Conservation (phyloP, 2,113 vertebrate species). For the Datnioides undecimradiatus region DNA sequence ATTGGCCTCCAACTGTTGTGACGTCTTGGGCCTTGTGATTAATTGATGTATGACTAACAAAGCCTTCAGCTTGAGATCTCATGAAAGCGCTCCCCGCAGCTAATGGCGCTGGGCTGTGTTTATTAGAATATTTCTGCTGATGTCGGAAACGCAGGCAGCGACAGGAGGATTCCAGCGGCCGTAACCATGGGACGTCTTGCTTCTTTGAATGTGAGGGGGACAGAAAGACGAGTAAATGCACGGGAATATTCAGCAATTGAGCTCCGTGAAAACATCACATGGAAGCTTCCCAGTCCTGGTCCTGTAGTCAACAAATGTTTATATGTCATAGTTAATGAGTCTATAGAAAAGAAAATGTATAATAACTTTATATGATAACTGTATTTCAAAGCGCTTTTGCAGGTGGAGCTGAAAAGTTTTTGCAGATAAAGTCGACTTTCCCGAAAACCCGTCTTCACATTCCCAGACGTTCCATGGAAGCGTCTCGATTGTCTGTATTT, state of each 20-base stretch:
- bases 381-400: not conserved
- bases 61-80: constrained; percentile 27
- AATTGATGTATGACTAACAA: constrained; percentile 52
- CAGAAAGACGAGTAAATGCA: not conserved
- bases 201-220: not conserved
- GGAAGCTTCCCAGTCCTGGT: too few species aligned
- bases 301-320: not conserved
- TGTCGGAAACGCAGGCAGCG: not conserved
- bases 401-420: not conserved
- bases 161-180: not conserved
- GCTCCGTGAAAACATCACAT: not conserved
- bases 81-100: constrained; percentile 4
- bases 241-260: not conserved
- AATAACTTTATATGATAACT: not conserved
- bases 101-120: constrained; percentile 8
- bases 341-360: not conserved
- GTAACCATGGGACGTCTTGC: constrained; percentile 1
- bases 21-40: constrained; percentile 46
- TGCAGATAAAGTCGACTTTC: not conserved
- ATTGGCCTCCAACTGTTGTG: constrained; percentile 41
- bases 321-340: not conserved
- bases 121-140: constrained; percentile 40
- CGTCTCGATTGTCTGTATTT: not conserved
- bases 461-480: not conserved
- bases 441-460: not conserved